Evolutionary conservation across 2,888 invertebrate species (phyloP).

Genomic region (Cloeon dipterum): DNA sequence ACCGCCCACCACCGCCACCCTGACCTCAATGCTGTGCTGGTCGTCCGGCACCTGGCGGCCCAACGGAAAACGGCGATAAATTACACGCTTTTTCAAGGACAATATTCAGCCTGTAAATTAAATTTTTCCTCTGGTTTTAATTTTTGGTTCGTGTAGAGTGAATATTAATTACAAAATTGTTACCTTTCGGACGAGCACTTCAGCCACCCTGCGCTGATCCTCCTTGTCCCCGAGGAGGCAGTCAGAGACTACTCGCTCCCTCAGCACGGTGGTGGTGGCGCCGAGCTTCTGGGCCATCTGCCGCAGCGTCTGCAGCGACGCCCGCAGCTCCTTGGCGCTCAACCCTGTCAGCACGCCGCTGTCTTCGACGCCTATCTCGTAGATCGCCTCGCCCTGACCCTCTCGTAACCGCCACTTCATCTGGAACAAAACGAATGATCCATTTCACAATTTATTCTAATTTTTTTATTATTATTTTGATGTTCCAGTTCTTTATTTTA

Average conservation of each 20-base stretch:
- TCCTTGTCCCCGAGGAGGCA: conserved; percentile 7
- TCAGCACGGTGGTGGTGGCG: conserved; percentile 53
- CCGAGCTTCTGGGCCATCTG: conserved; percentile 75
- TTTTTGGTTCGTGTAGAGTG: neutral
- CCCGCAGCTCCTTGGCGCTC: conserved; percentile 58
- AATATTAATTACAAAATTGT: conserved; percentile 2
- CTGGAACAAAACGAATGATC: conserved; percentile 21
- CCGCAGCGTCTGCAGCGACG: conserved; percentile 60
- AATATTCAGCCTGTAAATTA: neutral
- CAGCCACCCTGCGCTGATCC: conserved; percentile 38
- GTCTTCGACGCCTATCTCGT: conserved; percentile 89
- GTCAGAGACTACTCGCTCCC: conserved; percentile 31
- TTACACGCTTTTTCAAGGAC: too few species aligned
- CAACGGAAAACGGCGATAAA: neutral
- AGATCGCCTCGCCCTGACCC: conserved; percentile 92
- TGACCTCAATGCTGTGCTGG: conserved; percentile 68
- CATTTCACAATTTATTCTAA: too few species aligned
- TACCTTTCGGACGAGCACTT: conserved; percentile 73
- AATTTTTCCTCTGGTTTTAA: neutral
- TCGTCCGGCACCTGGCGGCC: conserved; percentile 42
- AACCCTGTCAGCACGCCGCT: conserved; percentile 73
- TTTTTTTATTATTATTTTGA: too few species aligned
- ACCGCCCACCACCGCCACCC: conserved; percentile 83
- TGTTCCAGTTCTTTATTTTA: too few species aligned
- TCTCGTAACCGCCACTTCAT: conserved; percentile 95